Base-by-base conservation (phyloP, 1,140 invertebrate genomes). In the Lysiphlebus fabarum region DNA sequence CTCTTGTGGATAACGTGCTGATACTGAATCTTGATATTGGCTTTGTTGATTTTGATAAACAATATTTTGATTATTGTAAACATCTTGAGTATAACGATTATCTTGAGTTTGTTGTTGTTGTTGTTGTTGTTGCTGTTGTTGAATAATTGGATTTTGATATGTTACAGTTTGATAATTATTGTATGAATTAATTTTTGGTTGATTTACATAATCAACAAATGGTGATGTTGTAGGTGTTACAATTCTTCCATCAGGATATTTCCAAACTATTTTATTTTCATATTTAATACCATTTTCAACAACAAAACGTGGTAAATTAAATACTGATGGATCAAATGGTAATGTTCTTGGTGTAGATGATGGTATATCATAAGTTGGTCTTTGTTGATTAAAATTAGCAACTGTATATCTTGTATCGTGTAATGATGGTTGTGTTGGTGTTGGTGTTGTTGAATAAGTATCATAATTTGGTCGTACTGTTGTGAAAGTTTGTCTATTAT, bases 201-300 rank as follows among this genome's bases (percentile, higher is more conserved):
- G 17, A 4, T 56, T 9, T 49, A 58, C 40, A 17, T 70, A 75
- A 7, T 73, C 70, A 0, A 67, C 42, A 53, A 77, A 77, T 7
- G 77, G 73, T 14, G 44, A 55, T 3, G 76, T 75, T 8, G 76
- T 70, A 1, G 65, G 61, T 4, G 78, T 68, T 5, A 72, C 76
- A 10, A 78, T 63, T 33, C 70, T 70, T 1, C 77, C 77, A 61
- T 80, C 73, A 0, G 75, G 76, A 64, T 80, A 80, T 42, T 77
- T 80, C 78, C 77, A 79, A 33, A 79, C 69, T 2, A 79, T 72
- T 43, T 77, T 80, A 36, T 80, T 76, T 58, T 79, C 75, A 47
- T 79, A 79, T 17, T 62, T 70, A 0, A 79, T 57, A 0, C 76
- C 77, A 44, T 78, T 75, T 49, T 80, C 78, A 8, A 71, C 14